phyloP scores from a whole-genome alignment of 2,888 invertebrate species.

The Matsumyia berberina region DNA sequence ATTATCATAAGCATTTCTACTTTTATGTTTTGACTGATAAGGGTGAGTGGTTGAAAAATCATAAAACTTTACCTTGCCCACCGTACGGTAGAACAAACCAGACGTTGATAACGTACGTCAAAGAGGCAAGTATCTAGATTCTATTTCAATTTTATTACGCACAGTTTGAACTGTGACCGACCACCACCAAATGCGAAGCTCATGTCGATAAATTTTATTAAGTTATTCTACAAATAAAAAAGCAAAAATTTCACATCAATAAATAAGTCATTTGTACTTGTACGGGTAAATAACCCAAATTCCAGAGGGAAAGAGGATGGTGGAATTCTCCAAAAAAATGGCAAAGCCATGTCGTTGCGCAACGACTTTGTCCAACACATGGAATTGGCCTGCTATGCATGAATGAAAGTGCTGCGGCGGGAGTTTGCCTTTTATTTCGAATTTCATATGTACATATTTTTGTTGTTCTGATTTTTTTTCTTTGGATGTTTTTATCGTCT shows the following conservation, averaged over 20 bases:
- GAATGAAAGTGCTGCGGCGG: background rate
- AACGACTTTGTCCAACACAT: background rate
- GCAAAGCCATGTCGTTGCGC: constrained; percentile 1
- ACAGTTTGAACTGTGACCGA: constrained; percentile 15
- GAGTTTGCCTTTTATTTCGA: too few species aligned
- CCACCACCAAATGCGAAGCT: background rate
- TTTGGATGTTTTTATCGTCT: constrained; percentile 12
- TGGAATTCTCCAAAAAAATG: background rate
- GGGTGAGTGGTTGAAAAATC: background rate
- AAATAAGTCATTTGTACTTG: constrained; percentile 1
- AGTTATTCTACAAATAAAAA: constrained; percentile 4
- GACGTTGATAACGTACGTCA: constrained; percentile 24
- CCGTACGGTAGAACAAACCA: background rate
- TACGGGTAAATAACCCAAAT: background rate
- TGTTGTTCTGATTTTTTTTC: background rate
- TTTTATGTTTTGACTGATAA: constrained; percentile 7
- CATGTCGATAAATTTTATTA: constrained; percentile 26
- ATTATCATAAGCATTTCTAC: background rate
- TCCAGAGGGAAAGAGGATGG: background rate
- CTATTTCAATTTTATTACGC: constrained; percentile 24
- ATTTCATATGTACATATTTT: too few species aligned
- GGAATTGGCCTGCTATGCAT: background rate
- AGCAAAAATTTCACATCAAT: background rate
- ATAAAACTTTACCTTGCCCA: constrained; percentile 19
- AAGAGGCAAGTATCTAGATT: constrained; percentile 11